Evolutionary conservation across 2,888 invertebrate species (phyloP).

Genomic region (Hipparchia sbordonii): DNA sequence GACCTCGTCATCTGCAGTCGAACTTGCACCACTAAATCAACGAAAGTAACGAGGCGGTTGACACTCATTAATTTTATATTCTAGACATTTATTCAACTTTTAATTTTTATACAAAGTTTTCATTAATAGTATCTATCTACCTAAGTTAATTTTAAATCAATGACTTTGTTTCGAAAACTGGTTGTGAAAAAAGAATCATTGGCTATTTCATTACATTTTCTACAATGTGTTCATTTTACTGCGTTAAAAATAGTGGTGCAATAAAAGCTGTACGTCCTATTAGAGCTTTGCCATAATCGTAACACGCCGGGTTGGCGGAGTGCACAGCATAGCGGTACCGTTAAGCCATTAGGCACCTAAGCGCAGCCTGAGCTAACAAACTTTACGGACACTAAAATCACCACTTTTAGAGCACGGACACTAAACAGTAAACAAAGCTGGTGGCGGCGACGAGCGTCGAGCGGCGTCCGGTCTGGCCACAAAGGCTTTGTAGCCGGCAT

Average conservation of each 20-base stretch:
- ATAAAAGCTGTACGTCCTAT: conserved; percentile 4
- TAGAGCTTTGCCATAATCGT: conserved; percentile 28
- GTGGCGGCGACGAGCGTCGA: conserved; percentile 59
- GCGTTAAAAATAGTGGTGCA: conserved; percentile 6
- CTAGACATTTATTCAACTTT: no score
- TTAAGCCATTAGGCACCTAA: conserved; percentile 45
- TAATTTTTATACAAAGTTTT: no score
- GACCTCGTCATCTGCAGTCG: no score
- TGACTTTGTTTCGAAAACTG: background rate
- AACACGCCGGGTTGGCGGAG: conserved; percentile 24
- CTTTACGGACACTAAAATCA: conserved; percentile 67
- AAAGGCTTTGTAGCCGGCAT: conserved; percentile 77
- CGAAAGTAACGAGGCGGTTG: no score
- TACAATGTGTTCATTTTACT: background rate
- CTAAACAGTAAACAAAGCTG: conserved; percentile 78
- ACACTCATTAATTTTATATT: no score
- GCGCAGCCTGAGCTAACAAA: conserved; percentile 55
- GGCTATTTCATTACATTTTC: background rate
- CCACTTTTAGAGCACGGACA: conserved; percentile 71
- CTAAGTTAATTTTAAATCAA: background rate
- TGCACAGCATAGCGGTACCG: conserved; percentile 24
- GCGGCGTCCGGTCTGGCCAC: conserved; percentile 77
- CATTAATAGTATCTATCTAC: background rate
- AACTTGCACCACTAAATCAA: no score
- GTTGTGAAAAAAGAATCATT: background rate